Conservation (phyloP, 2,888 invertebrate genomes). For the Drosophila formosana region DNA sequence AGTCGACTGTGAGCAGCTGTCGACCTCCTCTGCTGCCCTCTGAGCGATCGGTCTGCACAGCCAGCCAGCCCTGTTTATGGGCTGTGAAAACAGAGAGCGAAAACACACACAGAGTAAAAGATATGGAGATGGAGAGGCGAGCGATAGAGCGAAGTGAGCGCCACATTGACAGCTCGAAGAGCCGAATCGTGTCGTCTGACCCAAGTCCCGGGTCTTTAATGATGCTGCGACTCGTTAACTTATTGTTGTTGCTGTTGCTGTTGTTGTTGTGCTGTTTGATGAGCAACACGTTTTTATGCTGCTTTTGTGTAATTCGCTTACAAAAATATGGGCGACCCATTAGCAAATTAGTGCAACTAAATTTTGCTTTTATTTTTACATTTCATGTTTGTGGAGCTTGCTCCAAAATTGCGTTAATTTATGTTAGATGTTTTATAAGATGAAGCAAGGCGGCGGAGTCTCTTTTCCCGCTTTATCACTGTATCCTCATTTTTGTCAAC, state of each 20-base stretch:
- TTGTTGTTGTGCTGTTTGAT: conserved; percentile 27
- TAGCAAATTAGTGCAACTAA: conserved; percentile 77
- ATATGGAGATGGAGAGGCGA: not conserved
- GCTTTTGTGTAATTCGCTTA: conserved; percentile 67
- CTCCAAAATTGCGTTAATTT: conserved; percentile 35
- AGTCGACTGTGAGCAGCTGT: conserved; percentile 29
- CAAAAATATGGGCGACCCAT: conserved; percentile 58
- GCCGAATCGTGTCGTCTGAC: conserved; percentile 12
- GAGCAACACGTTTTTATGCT: conserved; percentile 56
- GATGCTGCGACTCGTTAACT: conserved; percentile 50
- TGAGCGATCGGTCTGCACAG: conserved; percentile 49
- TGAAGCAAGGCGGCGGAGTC: conserved; percentile 15
- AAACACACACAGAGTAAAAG: conserved; percentile 8
- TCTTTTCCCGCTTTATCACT: not conserved
- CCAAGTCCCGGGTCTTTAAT: conserved; percentile 47
- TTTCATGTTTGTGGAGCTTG: conserved; percentile 17
- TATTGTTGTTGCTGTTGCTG: conserved; percentile 28
- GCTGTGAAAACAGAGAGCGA: conserved; percentile 1
- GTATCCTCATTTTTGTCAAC: conserved; percentile 8
- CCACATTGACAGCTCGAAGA: conserved; percentile 40
- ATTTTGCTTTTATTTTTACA: conserved; percentile 28
- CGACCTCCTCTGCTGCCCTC: conserved; percentile 2
- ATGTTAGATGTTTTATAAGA: not conserved
- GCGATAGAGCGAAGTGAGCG: conserved; percentile 17
- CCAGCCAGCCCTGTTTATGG: conserved; percentile 21